These are phyloP conservation scores for Hippocampus zosterae DNA, from an alignment of 2,113 vertebrate species.

Conservation along the genomic window DNA sequence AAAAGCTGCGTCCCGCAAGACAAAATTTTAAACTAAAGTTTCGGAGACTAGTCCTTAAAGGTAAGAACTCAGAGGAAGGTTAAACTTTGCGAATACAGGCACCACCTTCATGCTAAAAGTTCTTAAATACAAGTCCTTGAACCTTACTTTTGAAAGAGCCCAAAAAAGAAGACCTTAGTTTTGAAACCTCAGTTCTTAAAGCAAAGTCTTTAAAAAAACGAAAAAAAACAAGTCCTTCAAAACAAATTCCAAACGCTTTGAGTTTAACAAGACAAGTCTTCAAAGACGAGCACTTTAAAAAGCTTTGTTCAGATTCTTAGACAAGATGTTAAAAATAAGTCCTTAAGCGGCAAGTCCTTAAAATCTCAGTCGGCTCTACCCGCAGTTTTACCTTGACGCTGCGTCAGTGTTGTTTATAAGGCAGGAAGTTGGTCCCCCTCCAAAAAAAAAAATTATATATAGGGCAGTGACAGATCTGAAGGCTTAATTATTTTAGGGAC, in stretches of 20 bases:
- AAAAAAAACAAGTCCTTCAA: neutral
- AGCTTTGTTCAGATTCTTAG: constrained; percentile 20
- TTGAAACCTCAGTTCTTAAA: neutral
- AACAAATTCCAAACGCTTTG: neutral
- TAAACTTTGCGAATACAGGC: too few relatives aligned
- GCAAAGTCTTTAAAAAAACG: neutral
- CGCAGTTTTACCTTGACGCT: constrained; percentile 59
- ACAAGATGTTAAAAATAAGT: neutral
- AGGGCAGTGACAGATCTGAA: constrained; percentile 60
- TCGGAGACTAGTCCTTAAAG: neutral
- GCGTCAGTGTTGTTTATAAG: constrained; percentile 59
- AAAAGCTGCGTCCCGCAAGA: too few relatives aligned
- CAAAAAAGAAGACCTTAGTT: too few relatives aligned
- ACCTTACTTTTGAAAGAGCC: neutral
- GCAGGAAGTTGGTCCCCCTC: constrained; percentile 23
- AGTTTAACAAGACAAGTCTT: neutral
- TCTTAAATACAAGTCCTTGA: neutral
- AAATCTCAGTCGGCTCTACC: constrained; percentile 37
- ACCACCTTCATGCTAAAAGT: neutral
- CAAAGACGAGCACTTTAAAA: constrained; percentile 24
- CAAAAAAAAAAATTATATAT: constrained; percentile 41
- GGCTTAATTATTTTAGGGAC: constrained; percentile 74
- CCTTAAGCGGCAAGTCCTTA: neutral
- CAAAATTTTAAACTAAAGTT: too few relatives aligned
- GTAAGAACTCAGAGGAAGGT: too few relatives aligned